These are phyloP conservation scores for Lasioglossum oenotherae DNA, from an alignment of 2,888 invertebrate genomes.

Conservation along the genomic window DNA sequence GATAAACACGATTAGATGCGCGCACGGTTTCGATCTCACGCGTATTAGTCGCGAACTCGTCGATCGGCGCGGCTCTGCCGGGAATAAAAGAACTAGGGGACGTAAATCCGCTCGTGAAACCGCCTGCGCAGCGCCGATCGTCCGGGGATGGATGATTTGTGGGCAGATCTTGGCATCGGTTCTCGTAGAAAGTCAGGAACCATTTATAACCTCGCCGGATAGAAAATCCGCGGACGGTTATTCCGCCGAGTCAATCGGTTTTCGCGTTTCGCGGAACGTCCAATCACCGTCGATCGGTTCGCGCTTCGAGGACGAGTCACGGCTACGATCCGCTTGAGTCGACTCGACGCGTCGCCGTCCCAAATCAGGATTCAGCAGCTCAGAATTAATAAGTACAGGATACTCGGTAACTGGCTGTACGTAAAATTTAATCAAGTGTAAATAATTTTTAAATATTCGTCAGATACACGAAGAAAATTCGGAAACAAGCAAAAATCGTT, in stretches of 20 bases:
- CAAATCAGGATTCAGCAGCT: background rate
- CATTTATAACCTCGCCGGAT: conserved; percentile 54
- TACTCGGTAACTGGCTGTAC: too few species aligned
- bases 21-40: background rate
- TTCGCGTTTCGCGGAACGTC: conserved; percentile 38
- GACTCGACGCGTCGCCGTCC: background rate
- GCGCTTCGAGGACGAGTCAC: background rate
- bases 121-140: conserved; percentile 39
- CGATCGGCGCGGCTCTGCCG: background rate
- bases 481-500: too few species aligned
- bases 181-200: conserved; percentile 51
- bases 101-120: conserved; percentile 58
- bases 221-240: conserved; percentile 45
- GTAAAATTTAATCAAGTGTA: too few species aligned
- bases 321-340: background rate
- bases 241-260: background rate
- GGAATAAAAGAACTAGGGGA: conserved; percentile 26
- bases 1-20: background rate
- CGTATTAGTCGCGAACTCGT: conserved; percentile 16
- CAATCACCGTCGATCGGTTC: conserved; percentile 1
- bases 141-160: conserved; percentile 55
- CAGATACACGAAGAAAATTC: too few species aligned
- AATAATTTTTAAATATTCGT: too few species aligned
- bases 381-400: too few species aligned
- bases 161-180: conserved; percentile 18